A percentile compares a stretch with the other conserved stretches of the same genome.
Evolutionary conservation across 2,113 vertebrate species (phyloP).

Genomic region (Amazona guildingii): DNA sequence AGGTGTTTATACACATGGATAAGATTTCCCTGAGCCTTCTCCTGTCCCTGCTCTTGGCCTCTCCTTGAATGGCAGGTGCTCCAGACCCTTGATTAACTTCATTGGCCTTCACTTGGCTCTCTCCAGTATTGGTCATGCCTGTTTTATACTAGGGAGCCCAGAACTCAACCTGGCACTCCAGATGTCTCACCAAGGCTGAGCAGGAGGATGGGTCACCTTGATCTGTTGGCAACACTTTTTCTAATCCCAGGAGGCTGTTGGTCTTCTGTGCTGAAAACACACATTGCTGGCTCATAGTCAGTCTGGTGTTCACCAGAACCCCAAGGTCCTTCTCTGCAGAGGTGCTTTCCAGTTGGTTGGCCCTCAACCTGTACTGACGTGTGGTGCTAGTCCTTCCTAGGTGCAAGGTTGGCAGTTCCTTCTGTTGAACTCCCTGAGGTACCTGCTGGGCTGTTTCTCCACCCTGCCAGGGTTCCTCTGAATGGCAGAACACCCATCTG

Average conservation of each 20-base stretch:
- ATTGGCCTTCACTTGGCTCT: not conserved
- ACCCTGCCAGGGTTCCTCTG: not conserved
- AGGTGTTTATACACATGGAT: not conserved
- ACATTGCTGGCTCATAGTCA: not conserved
- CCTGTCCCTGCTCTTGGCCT: not conserved
- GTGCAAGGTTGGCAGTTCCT: not conserved
- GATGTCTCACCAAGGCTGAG: not conserved
- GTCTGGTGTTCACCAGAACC: not conserved
- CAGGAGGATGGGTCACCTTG: accelerated
- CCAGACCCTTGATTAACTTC: not conserved
- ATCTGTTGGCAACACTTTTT: not conserved
- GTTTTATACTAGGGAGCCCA: not conserved
- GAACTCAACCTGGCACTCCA: not conserved
- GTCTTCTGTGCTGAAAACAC: not conserved
- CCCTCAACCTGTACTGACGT: not conserved
- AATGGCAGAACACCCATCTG: not conserved
- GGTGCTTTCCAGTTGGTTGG: not conserved
- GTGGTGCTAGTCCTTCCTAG: not conserved
- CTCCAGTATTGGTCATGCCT: not conserved
- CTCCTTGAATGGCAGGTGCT: not conserved
- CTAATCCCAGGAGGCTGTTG: not conserved
- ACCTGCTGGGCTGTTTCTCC: not conserved
- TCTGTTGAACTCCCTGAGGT: not conserved
- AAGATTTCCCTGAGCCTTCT: not conserved
- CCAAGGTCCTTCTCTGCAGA: not conserved